phyloP scores from a whole-genome alignment of 2,888 invertebrate species.

The Nomada fabriciana region DNA sequence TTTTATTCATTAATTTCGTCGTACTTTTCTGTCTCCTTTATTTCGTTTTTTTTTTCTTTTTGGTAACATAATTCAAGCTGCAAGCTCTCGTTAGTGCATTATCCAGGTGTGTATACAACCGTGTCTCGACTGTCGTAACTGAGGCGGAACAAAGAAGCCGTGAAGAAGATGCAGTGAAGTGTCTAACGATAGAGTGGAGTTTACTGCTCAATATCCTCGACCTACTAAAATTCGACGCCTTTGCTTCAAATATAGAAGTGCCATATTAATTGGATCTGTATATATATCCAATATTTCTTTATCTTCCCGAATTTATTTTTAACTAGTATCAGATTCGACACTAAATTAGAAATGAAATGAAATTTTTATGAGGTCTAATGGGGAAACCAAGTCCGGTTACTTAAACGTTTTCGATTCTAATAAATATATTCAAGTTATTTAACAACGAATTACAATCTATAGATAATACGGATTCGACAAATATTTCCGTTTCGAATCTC shows the following conservation, averaged over 20 bases:
- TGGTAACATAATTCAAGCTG: background rate
- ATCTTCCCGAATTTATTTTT: too few species aligned
- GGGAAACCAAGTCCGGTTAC: too few species aligned
- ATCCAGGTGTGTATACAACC: background rate
- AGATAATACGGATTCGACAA: too few species aligned
- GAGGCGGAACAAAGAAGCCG: constrained; percentile 17
- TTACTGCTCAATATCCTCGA: constrained; percentile 6
- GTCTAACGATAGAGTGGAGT: constrained; percentile 5
- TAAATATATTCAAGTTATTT: too few species aligned
- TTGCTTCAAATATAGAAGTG: background rate
- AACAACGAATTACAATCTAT: too few species aligned
- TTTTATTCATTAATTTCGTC: too few species aligned
- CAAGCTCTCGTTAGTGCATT: constrained; percentile 3
- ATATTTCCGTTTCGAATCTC: too few species aligned
- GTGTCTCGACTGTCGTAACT: constrained; percentile 5
- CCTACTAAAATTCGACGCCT: background rate
- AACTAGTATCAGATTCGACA: too few species aligned
- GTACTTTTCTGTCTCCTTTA: background rate
- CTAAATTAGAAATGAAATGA: too few species aligned
- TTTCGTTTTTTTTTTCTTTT: background rate
- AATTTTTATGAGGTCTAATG: too few species aligned
- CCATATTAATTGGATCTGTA: background rate
- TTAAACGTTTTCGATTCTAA: too few species aligned
- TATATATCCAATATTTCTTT: too few species aligned
- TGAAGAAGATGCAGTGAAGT: constrained; percentile 22